Base-by-base conservation (phyloP, 2,797 vertebrate genomes). In the Macroramphosus scolopax region DNA sequence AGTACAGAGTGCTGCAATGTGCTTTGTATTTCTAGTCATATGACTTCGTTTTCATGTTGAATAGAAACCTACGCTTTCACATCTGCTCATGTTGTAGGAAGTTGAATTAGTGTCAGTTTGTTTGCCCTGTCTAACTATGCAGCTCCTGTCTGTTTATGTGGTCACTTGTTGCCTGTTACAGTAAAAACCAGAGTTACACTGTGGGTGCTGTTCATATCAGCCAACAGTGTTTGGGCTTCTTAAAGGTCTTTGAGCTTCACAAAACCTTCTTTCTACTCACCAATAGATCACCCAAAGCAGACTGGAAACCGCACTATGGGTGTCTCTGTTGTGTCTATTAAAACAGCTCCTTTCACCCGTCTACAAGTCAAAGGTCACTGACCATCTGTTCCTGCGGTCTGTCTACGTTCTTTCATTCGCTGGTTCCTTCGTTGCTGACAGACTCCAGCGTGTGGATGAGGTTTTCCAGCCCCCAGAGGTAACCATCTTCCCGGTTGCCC, bases 401-500 rank as follows among this genome's bases (percentile, higher is more conserved):
- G 37, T 9, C 5, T 71, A 1, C 51, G 68, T 52, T 71, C 62
- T 44, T 53, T 33, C 68, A 56, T 14, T 45, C 35, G 0, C 17
- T 6, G 4, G 13, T 41, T 17, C 28, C 68, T 15, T 55, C 75
- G 4, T 4, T 38, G 50, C 48, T 55, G 1, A 90, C 56, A 17
- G 69, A 77, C 47, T 73, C 54, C 67, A 92, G 74, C 7, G 85
- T 89, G 48, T 78, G 63, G 38, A 94, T 90, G 75, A 99, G 92
- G 89, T 98, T 97, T 77, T 94, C 92, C 86, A 99, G 83, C 22
- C 97, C 97, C 91, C 91, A 86, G 75, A 98, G 89, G 76, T 98
- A 99, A 26, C 97, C 97, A 4, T 99, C 97, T 69, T 99, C 96
- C 6, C 93, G 89, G 85, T 98, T 99, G 59, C 97, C 97, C 77